Base-by-base conservation (phyloP, 1,140 invertebrate species). In the Helicoverpa zea region DNA sequence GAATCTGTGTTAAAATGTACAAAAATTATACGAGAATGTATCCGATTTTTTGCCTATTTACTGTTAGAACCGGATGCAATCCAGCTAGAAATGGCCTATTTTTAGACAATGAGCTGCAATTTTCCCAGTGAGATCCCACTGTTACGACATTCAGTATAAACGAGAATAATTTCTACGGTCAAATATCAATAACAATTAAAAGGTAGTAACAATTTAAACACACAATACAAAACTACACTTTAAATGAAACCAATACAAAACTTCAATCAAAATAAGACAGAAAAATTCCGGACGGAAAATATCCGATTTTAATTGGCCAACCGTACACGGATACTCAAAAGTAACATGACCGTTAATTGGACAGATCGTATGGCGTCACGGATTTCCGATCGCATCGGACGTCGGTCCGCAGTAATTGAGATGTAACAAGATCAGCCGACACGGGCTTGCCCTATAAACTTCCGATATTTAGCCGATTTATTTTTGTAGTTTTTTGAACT, bases 261-360 rank as follows among this genome's bases (percentile, higher is more conserved):
- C n/a, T 35, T 63, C 11, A 29, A 63, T 14, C 7, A 63, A 63
- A 63, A 35, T 13, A 63, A 35, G 30, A 63, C 61, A 35, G 18
- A 29, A 30, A 61, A 61, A 30, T 3, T 2, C 0, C 30, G 2
- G 13, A 30, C 29, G 2, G 14, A 14, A 56, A n/a, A n/a, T 29
- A 63, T 63, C 61, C 30, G 13, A 18, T 63, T 63, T 63, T 63
- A 63, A 63, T 63, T 63, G 61, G 61, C 29, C 13, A 5, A 35
- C 43, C 63, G 16, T 29, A 51, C 16, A 47, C 18, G 7, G 43
- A 51, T 9, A 35, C 16, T 52, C n/a, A 72, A 30, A 56, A 72
- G 68, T 54, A 30, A 35, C 5, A 72, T 29, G 23, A 5, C 12
- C 47, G 66, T 70, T 72, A 72, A 72, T 72, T 72, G 68, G 68